These are phyloP conservation scores for Cnemophilus loriae DNA, from an alignment of 2,113 vertebrate genomes.

Conservation along the genomic window DNA sequence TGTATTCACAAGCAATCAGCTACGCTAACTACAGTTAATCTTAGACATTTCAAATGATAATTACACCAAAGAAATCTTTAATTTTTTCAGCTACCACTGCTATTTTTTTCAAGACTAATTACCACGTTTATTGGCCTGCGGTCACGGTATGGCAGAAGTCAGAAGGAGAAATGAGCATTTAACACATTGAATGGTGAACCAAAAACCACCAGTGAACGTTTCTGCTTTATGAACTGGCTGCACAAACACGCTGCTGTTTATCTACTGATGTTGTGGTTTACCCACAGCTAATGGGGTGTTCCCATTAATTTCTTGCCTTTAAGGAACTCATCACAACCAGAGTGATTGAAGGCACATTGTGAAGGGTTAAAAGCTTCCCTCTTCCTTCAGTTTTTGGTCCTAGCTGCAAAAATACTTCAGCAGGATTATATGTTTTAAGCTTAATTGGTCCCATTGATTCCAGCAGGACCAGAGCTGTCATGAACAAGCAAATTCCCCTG, in stretches of 20 bases:
- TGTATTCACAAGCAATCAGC: not conserved
- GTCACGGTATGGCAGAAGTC: constrained; percentile 46
- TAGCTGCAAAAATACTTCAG: not conserved
- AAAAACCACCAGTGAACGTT: constrained; percentile 53
- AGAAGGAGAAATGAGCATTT: constrained; percentile 54
- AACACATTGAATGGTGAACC: constrained; percentile 50
- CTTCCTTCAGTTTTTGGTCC: constrained; percentile 36
- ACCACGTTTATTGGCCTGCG: constrained; percentile 38
- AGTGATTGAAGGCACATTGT: constrained; percentile 69
- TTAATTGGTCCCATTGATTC: constrained; percentile 28
- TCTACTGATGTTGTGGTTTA: constrained; percentile 67
- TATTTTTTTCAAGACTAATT: constrained; percentile 48
- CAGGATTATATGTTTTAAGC: not conserved
- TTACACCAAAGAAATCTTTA: not conserved
- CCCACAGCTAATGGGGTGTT: constrained; percentile 66
- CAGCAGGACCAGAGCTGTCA: constrained; percentile 12
- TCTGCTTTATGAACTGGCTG: constrained; percentile 61
- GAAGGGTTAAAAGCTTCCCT: constrained; percentile 41
- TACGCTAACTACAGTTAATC: not conserved
- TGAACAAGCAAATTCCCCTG: not conserved
- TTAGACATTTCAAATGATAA: not conserved
- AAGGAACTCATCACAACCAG: constrained; percentile 52
- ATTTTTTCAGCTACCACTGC: constrained; percentile 15
- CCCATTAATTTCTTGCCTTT: constrained; percentile 64
- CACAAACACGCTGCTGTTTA: constrained; percentile 68